Evolutionary conservation across 2,113 vertebrate species (phyloP).

Genomic region (Platysteira castanea): DNA sequence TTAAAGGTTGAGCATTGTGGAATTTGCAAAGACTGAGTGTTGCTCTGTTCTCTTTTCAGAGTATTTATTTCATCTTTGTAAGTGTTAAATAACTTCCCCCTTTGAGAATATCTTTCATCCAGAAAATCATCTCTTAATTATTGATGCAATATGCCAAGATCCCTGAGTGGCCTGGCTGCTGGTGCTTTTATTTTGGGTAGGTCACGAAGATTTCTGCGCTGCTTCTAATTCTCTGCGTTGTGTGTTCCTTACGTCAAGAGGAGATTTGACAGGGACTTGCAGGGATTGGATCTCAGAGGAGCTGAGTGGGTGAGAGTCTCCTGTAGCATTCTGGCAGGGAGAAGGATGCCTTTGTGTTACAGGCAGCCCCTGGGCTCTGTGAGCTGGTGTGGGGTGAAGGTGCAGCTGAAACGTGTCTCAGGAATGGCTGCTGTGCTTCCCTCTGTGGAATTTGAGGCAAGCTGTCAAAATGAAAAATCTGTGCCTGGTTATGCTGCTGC

Average conservation of each 20-base stretch:
- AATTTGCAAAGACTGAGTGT: not conserved
- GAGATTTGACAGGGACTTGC: not conserved
- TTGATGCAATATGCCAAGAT: not conserved
- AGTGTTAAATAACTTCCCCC: not conserved
- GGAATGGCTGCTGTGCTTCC: not conserved
- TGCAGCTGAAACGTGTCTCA: not conserved
- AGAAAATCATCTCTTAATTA: not conserved
- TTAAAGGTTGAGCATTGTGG: not conserved
- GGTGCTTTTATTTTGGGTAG: not conserved
- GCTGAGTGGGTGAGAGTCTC: constrained; percentile 35
- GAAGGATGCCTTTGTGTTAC: not conserved
- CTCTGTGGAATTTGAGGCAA: not conserved
- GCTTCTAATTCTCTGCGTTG: not conserved
- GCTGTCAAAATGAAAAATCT: not conserved
- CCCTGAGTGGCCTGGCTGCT: not conserved
- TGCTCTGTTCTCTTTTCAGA: not conserved
- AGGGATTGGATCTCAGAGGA: not conserved
- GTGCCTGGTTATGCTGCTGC: not conserved
- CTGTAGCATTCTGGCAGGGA: not conserved
- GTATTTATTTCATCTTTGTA: not conserved
- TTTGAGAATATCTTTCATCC: not conserved
- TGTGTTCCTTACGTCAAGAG: not conserved
- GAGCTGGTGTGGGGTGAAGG: not conserved
- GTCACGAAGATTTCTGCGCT: not conserved
- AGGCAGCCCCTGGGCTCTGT: not conserved